Evolutionary conservation across 2,888 invertebrate genomes (phyloP).

Genomic region (Arrhopalites spinosus): DNA sequence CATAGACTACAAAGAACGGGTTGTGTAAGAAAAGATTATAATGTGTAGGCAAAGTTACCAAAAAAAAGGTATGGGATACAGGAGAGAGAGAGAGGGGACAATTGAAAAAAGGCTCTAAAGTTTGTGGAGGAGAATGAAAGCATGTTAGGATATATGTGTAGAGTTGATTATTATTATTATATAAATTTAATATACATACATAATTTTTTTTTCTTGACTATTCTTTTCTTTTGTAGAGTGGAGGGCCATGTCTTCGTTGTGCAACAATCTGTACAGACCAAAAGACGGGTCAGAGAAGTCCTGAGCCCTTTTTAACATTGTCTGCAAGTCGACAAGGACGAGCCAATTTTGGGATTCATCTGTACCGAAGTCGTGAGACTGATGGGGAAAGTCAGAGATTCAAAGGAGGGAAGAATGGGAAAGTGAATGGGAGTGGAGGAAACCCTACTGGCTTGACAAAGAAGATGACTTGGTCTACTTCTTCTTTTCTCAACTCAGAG

Average conservation of each 20-base stretch:
- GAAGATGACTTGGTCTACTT: background rate
- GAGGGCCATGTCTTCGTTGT: slow-evolving; percentile 84
- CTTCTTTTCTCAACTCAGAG: background rate
- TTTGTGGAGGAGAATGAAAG: too few relatives aligned
- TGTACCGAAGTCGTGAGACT: slow-evolving; percentile 58
- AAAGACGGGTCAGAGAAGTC: slow-evolving; percentile 72
- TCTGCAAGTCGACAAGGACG: slow-evolving; percentile 77
- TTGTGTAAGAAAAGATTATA: background rate
- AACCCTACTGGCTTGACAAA: background rate
- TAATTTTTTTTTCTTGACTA: background rate
- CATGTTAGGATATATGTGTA: too few relatives aligned
- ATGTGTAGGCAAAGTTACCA: background rate
- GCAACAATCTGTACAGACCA: slow-evolving; percentile 97
- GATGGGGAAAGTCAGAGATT: background rate
- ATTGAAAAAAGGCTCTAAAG: too few relatives aligned
- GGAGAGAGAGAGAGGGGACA: too few relatives aligned
- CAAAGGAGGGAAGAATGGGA: background rate
- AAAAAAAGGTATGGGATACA: background rate
- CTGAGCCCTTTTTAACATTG: slow-evolving; percentile 78
- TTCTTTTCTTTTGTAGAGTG: slow-evolving; percentile 63
- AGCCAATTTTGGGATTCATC: slow-evolving; percentile 76
- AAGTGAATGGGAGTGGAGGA: background rate
- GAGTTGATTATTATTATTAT: too few relatives aligned
- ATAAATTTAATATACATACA: too few relatives aligned
- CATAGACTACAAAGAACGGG: background rate